Evolutionary conservation across 2,888 invertebrate species (phyloP), one percentile per base, ranked within the genome.

Genomic region (Tiphia femorata): DNA sequence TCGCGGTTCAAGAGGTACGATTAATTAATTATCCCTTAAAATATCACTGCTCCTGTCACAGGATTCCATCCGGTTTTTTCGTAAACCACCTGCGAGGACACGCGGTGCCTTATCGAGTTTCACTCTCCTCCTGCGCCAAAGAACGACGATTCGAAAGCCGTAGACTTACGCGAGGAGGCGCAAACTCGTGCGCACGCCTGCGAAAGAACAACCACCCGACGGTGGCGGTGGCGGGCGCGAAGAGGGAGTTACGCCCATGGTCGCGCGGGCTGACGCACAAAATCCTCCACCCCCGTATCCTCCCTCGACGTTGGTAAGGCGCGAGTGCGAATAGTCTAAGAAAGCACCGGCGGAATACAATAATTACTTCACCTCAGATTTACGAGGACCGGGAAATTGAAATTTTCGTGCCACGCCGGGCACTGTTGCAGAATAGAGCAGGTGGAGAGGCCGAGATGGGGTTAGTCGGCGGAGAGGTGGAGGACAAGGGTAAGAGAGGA

Each of bases 351-450:
- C 65, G 78, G 76, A 79, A 81, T 80, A 81, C 80, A 80, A 81
- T 81, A 81, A 81, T 81, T 80, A 81, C 80, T 80, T 77, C 73
- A 74, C 72, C 75, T 77, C 76, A 78, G 80, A 81, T 81, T 81
- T 81, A 81, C 79, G 81, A 79, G 80, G 69, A 71, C 70, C 70
- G 73, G 76, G 73, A 80, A 81, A 81, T 81, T 81, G 80, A 79
- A 81, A 81, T 81, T 81, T 81, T 75, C 70, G 75, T 72, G 70
- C 73, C 73, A 73, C 72, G 70, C 63, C 70, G 70, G 67, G 68
- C 67, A 62, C 72, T 46, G 56, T 42, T 54, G 62, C 50, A 51
- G 54, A 51, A 59, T 41, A 50, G 50, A 42, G 56, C 49, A n/a
- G n/a, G n/a, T n/a, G n/a, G n/a, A n/a, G n/a, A n/a, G n/a, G n/a